Percentiles rank a stretch among this genome's conserved stretches.
Conservation (phyloP, 2,888 invertebrate species). For the Tromatobia lineatoria region DNA sequence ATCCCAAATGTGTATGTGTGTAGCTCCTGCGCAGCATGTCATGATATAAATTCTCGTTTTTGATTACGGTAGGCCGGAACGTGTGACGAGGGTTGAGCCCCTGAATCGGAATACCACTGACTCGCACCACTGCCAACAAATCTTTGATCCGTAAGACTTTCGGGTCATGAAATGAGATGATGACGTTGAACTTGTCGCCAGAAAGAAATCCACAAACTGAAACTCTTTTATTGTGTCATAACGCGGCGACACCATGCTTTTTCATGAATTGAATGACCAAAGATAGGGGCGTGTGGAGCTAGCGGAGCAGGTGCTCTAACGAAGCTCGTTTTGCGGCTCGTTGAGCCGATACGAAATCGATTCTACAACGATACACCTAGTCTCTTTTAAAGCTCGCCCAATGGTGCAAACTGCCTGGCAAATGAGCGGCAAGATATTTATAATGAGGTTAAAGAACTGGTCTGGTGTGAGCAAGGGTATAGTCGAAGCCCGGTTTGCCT, state of each 20-base stretch:
- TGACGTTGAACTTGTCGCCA: neutral
- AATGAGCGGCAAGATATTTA: slow-evolving; percentile 50
- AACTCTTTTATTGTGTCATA: slow-evolving; percentile 15
- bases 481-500: too few relatives aligned
- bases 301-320: slow-evolving; percentile 61
- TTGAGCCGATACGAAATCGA: slow-evolving; percentile 66
- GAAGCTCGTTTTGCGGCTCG: slow-evolving; percentile 67
- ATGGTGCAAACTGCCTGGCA: slow-evolving; percentile 60
- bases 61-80: slow-evolving; percentile 31
- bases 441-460: slow-evolving; percentile 63
- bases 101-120: neutral
- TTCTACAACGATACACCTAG: slow-evolving; percentile 62
- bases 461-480: neutral
- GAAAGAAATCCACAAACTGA: neutral
- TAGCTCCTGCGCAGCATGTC: slow-evolving; percentile 3
- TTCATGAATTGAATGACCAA: slow-evolving; percentile 53
- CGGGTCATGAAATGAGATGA: neutral
- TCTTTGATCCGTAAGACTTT: neutral
- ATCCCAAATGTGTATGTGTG: neutral
- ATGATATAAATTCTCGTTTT: slow-evolving; percentile 53
- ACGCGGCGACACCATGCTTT: slow-evolving; percentile 43
- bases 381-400: slow-evolving; percentile 64
- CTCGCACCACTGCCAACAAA: neutral
- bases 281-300: slow-evolving; percentile 24
- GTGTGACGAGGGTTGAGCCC: neutral